phyloP scores from a whole-genome alignment of 2,888 invertebrate genomes.

The Hyppa rectilinea region DNA sequence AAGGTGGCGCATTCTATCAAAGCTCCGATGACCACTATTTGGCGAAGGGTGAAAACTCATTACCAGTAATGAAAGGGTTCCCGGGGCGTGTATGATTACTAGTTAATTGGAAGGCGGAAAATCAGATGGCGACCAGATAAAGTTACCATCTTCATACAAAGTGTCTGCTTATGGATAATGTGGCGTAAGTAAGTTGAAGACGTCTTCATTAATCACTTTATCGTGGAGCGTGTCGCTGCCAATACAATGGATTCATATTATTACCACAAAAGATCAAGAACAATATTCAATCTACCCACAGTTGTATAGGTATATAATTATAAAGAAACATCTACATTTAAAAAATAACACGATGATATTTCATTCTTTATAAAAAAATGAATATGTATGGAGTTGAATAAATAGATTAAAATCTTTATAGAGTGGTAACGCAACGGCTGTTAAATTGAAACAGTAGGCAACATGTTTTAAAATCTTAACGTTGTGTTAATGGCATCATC shows the following conservation, averaged over 20 bases:
- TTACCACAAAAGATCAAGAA: constrained; percentile 4
- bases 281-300: neutral
- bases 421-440: neutral
- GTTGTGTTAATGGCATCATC: constrained; percentile 16
- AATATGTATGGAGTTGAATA: neutral
- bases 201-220: constrained; percentile 17
- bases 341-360: neutral
- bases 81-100: constrained; percentile 89
- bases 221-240: neutral
- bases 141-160: constrained; percentile 80
- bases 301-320: neutral
- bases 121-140: constrained; percentile 84
- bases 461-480: constrained; percentile 4
- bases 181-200: constrained; percentile 36
- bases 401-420: constrained; percentile 6
- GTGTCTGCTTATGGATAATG: constrained; percentile 46
- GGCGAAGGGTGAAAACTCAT: constrained; percentile 89
- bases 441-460: constrained; percentile 16
- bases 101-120: constrained; percentile 89
- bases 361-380: neutral
- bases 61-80: constrained; percentile 89
- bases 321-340: neutral
- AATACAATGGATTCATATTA: constrained; percentile 13
- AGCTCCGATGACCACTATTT: constrained; percentile 88
- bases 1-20: constrained; percentile 79